These are phyloP conservation scores for Callithrix jacchus DNA, from an alignment of 2,113 vertebrate species.

Conservation along the genomic window DNA sequence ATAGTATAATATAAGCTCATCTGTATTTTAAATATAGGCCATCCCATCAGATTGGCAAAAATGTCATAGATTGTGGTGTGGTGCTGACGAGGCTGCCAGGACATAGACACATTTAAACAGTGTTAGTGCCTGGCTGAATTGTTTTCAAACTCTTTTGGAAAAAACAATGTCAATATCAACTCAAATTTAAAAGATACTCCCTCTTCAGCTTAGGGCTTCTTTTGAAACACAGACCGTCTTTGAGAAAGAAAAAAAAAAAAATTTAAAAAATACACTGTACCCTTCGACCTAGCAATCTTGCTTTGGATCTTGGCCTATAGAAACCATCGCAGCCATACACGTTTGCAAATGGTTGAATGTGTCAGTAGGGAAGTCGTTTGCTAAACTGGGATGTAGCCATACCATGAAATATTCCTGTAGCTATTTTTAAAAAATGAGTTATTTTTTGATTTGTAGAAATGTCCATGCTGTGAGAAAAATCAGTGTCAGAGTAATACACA, in stretches of 20 bases:
- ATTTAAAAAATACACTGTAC: neutral
- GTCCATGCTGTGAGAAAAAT: neutral
- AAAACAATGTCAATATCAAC: neutral
- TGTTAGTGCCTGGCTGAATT: neutral
- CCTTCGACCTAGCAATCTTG: neutral
- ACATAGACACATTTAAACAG: neutral
- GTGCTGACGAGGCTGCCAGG: neutral
- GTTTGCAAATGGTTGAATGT: neutral
- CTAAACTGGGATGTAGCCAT: neutral
- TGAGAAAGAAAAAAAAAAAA: no score
- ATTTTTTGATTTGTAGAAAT: neutral
- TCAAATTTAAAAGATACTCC: neutral
- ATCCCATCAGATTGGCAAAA: neutral
- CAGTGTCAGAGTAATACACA: neutral
- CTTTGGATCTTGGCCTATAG: neutral
- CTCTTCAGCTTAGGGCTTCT: no score
- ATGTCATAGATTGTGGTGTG: neutral
- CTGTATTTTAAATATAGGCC: conserved; percentile 5
- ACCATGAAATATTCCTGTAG: neutral
- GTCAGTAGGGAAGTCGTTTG: neutral
- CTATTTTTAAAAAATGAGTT: neutral
- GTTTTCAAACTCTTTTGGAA: neutral
- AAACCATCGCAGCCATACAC: neutral
- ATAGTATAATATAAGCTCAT: neutral
- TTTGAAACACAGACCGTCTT: no score